Percentiles rank a stretch among this genome's conserved stretches.
Evolutionary conservation across 2,113 vertebrate genomes (phyloP).

Genomic region (Oplegnathus fasciatus): DNA sequence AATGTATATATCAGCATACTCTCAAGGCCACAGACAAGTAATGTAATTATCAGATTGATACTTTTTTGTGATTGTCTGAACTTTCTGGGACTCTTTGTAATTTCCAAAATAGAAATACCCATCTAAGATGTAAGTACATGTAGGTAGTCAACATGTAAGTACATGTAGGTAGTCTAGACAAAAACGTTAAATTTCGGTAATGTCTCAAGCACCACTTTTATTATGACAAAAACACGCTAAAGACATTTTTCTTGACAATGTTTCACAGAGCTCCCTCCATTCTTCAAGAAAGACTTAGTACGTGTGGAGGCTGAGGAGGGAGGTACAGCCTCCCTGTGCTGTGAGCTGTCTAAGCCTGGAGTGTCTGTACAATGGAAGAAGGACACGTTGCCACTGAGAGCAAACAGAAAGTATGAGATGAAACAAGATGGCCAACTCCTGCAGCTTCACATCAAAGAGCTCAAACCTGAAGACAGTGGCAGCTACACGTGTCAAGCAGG

Average conservation of each 20-base stretch:
- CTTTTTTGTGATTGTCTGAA: not conserved
- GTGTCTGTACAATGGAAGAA: constrained; percentile 83
- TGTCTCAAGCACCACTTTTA: not conserved
- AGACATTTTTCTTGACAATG: not conserved
- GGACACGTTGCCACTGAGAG: constrained; percentile 74
- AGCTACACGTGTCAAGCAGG: constrained; percentile 86
- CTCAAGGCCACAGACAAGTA: not conserved
- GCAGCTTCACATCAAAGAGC: constrained; percentile 81
- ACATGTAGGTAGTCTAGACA: not conserved
- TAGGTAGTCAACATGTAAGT: not conserved
- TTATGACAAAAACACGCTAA: not conserved
- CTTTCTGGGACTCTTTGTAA: not conserved
- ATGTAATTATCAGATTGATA: not conserved
- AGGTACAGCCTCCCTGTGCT: constrained; percentile 63
- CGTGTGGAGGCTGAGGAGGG: constrained; percentile 78
- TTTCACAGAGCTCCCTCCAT: not conserved
- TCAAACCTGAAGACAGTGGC: constrained; percentile 81
- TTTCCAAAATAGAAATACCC: not conserved
- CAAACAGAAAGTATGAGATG: constrained; percentile 82
- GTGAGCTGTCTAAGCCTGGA: constrained; percentile 84
- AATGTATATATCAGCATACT: not conserved
- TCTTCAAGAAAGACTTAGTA: constrained; percentile 9
- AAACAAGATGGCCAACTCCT: constrained; percentile 79
- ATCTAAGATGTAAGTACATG: not conserved
- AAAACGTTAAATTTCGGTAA: not conserved